Evolutionary conservation across 2,797 vertebrate genomes (phyloP), one percentile per base, ranked within the genome.

Genomic region (Chaetophractus vellerosus): DNA sequence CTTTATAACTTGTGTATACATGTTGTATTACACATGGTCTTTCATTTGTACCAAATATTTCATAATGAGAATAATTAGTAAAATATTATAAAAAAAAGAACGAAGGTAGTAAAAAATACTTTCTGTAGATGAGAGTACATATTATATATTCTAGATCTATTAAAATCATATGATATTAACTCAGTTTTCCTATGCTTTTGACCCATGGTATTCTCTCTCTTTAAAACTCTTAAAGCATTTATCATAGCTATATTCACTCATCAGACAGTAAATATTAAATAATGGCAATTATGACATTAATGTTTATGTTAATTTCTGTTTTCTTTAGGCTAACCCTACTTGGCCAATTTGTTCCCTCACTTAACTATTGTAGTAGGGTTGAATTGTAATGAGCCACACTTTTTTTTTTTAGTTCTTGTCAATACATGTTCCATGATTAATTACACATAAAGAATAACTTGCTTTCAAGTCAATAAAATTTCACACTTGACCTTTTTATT

Each of bases 401-500:
- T 45, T 45, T 45, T 45, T 6, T 6, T 61, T 84, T 64, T 61
- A 69, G 74, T 66, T 55, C 6, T 3, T 21, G 4, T 57, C 36
- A 84, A 16, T 79, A 23, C 31, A 84, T 63, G 21, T 38, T 31
- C 31, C 59, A 36, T 78, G 57, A 92, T 92, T 90, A 95, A 88
- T 76, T 85, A 69, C 33, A 84, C 18, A 88, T 36, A 55, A 95
- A 91, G 45, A 76, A 61, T 1, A 93, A 45, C 36, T 85, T 87
- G 41, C 24, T 93, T 81, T 95, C 41, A 81, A n/a, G 63, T 91
- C 18, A 87, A 55, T 85, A 93, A 87, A 85, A 57, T 91, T 91
- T 94, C 18, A 93, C 21, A 84, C 26, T 3, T 91, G 93, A 90
- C 36, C 57, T 95, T 92, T 94, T 86, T 63, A 94, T 94, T 95